Base-by-base conservation (phyloP, 1,140 invertebrate genomes). In the Drosophila tsacasi region DNA sequence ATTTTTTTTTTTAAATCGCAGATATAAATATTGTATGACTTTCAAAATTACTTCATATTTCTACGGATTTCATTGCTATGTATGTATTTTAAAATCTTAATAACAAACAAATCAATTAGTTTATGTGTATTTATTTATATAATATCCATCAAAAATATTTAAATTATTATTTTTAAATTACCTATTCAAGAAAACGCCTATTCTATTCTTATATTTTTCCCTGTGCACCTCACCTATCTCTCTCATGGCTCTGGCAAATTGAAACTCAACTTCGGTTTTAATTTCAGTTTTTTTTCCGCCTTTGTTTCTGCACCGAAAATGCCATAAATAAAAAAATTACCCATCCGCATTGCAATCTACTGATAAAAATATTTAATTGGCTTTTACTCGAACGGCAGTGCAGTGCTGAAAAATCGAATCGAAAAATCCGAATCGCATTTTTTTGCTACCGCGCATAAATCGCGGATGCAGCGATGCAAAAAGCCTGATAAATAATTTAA, bases 331-430 rank as follows among this genome's bases (percentile, higher is more conserved):
- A 90, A 77, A 64, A 81, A 90, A 91, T 91, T 91, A 90, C 86
- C 79, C 86, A 90, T 91, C 86, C 78, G 63, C 69, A 58, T 69
- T 72, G 84, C 84, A 84, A 90, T 90, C 81, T 75, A 74, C 85
- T 80, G 85, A 90, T 90, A 90, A 91, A 90, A 90, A 91, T 82
- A 86, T 82, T 76, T 91, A 90, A 90, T 90, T 90, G 86, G 62
- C 79, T 90, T 89, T 84, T 89, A 65, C 63, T 69, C 54, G 39
- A 39, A 40, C 60, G 42, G 62, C 37, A 59, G 42, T 44, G 19
- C 10, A 71, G 50, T n/a, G n/a, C 66, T 74, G 60, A 65, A 86
- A 83, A 75, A 87, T 83, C 80, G 84, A 67, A 67, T 55, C 23
- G 42, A 64, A 63, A 69, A 69, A 73, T 76, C 63, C 73, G 73